Evolutionary conservation across 2,888 invertebrate genomes (phyloP).

Genomic region (Xestia rhomboidea): DNA sequence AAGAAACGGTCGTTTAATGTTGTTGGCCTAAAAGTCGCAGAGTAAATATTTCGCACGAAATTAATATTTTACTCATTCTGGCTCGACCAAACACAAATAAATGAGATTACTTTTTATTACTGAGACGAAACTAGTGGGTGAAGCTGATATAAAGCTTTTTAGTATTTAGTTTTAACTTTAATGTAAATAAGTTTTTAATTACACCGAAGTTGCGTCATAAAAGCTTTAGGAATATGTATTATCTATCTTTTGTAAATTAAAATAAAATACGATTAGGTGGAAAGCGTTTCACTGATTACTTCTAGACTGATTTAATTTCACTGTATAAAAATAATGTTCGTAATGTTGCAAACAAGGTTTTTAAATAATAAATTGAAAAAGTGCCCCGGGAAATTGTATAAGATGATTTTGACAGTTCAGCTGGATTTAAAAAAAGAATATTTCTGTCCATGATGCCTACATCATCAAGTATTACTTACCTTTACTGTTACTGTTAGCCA

Average conservation of each 20-base stretch:
- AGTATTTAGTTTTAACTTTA: constrained; percentile 22
- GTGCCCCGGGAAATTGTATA: neutral
- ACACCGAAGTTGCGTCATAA: constrained; percentile 9
- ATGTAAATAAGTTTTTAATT: constrained; percentile 48
- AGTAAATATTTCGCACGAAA: constrained; percentile 49
- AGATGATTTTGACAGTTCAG: neutral
- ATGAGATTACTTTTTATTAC: constrained; percentile 49
- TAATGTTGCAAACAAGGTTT: neutral
- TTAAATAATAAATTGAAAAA: neutral
- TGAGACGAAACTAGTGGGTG: constrained; percentile 26
- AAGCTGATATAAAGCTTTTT: constrained; percentile 23
- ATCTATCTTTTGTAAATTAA: neutral
- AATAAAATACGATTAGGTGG: neutral
- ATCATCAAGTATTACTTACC: no score
- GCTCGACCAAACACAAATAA: constrained; percentile 46
- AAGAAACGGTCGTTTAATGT: constrained; percentile 16
- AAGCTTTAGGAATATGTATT: neutral
- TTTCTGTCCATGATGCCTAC: no score
- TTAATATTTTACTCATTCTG: constrained; percentile 48
- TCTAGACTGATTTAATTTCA: neutral
- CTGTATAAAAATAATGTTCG: neutral
- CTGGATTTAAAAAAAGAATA: neutral
- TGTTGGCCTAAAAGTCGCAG: constrained; percentile 22
- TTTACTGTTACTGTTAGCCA: no score
- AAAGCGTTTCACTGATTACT: neutral